These are phyloP conservation scores for Brachypteracias leptosomus DNA, from an alignment of 2,113 vertebrate species.

Conservation along the genomic window DNA sequence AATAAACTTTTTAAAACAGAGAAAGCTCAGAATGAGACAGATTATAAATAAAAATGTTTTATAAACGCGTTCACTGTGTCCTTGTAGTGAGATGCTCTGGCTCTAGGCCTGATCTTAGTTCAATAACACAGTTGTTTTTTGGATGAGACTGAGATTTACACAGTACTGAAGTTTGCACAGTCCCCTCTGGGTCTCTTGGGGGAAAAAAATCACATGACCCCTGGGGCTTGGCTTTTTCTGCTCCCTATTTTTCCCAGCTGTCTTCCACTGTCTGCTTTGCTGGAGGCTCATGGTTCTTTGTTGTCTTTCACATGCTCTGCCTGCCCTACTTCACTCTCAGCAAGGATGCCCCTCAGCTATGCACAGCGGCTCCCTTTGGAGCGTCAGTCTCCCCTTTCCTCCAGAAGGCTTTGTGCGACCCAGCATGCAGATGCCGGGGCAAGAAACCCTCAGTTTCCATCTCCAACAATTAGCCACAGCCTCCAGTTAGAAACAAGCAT, in stretches of 20 bases:
- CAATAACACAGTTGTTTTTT: background rate
- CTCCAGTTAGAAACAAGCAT: background rate
- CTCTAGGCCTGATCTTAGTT: background rate
- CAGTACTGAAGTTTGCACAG: background rate
- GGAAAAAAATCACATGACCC: background rate
- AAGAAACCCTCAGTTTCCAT: background rate
- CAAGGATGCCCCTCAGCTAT: background rate
- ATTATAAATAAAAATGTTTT: background rate
- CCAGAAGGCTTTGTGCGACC: background rate
- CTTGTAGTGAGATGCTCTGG: background rate
- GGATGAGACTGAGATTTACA: background rate
- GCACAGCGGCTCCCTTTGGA: background rate
- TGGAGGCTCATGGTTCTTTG: background rate
- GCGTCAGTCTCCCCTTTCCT: background rate
- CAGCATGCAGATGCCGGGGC: background rate
- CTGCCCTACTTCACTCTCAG: background rate
- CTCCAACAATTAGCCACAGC: background rate
- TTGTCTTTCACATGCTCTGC: background rate
- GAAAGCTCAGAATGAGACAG: background rate
- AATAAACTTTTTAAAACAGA: background rate
- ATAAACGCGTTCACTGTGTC: background rate
- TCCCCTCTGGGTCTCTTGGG: background rate
- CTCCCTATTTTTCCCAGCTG: background rate
- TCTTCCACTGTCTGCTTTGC: background rate
- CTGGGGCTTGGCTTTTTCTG: background rate